Evolutionary conservation across 2,888 invertebrate species (phyloP), one percentile per base, ranked within the genome.

Genomic region (Macaria liturata): DNA sequence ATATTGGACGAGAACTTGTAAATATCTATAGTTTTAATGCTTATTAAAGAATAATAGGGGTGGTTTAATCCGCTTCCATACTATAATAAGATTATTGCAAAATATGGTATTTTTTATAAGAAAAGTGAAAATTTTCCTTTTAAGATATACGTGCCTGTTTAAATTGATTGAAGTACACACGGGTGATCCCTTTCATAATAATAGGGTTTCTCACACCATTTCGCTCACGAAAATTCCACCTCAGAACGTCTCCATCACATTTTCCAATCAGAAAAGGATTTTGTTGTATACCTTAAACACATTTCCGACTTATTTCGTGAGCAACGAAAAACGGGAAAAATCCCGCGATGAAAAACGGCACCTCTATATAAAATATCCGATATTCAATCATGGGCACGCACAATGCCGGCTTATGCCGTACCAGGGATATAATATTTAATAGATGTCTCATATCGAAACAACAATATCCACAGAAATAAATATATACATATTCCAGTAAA

Each of bases 311-410:
- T 59, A 55, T 52, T 55, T 56, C 52, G 54, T 42, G 59, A 55
- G 59, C 58, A 46, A 44, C 59, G n/a, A n/a, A n/a, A n/a, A n/a
- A n/a, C n/a, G n/a, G n/a, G 59, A 57, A 61, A 58, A 57, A 57
- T 47, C 55, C 49, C 46, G 53, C 49, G 55, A 58, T 57, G 56
- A 59, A 57, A 64, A 64, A 50, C 58, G 54, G 48, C n/a, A 6
- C 34, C 34, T 34, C 4, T 34, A 34, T 34, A 34, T 34, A 34
- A 40, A 37, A 46, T 48, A 58, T 56, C 56, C 61, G 54, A 64
- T 64, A 61, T 64, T 64, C 64, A 64, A 64, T 64, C 60, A 61
- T 54, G 60, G 56, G 59, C 62, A 59, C 55, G 54, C 57, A 59
- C 57, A 57, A 61, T 57, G 54, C 43, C 46, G 46, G 63, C 57